These are phyloP conservation scores for Scortum barcoo DNA, from an alignment of 2,113 vertebrate genomes.

Conservation along the genomic window DNA sequence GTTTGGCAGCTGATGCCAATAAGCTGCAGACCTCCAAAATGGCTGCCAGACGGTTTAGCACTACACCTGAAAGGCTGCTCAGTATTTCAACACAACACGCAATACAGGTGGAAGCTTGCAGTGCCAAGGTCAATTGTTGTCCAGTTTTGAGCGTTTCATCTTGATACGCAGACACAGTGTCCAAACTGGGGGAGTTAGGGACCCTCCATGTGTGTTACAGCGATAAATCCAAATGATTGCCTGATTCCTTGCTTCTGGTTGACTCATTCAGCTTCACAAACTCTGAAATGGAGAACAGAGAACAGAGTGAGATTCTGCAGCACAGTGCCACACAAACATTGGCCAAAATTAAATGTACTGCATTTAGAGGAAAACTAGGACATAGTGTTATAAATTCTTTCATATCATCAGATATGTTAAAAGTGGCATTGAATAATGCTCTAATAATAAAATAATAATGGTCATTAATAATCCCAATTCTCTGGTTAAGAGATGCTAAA, in stretches of 20 bases:
- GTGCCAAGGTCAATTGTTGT: constrained; percentile 32
- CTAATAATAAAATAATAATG: no score
- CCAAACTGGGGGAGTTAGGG: constrained; percentile 40
- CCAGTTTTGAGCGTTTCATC: constrained; percentile 43
- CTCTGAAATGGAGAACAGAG: constrained; percentile 65
- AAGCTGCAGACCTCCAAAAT: constrained; percentile 58
- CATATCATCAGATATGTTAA: not conserved
- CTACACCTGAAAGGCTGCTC: constrained; percentile 38
- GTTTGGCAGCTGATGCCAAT: constrained; percentile 21
- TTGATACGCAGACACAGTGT: constrained; percentile 18
- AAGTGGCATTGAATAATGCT: not conserved
- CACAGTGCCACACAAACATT: not conserved
- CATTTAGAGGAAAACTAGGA: not conserved
- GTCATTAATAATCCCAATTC: not conserved
- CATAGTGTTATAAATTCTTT: not conserved
- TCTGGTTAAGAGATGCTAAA: not conserved
- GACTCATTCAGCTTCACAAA: constrained; percentile 40
- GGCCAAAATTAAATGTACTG: not conserved
- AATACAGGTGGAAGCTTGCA: constrained; percentile 44
- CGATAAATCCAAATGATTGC: constrained; percentile 38
- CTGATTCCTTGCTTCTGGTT: constrained; percentile 30
- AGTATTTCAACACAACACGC: constrained; percentile 33
- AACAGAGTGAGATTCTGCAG: constrained; percentile 32
- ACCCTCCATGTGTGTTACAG: constrained; percentile 37
- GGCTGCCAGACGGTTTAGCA: constrained; percentile 38